phyloP scores from a whole-genome alignment of 2,113 vertebrate genomes.

The Silurus glanis region DNA sequence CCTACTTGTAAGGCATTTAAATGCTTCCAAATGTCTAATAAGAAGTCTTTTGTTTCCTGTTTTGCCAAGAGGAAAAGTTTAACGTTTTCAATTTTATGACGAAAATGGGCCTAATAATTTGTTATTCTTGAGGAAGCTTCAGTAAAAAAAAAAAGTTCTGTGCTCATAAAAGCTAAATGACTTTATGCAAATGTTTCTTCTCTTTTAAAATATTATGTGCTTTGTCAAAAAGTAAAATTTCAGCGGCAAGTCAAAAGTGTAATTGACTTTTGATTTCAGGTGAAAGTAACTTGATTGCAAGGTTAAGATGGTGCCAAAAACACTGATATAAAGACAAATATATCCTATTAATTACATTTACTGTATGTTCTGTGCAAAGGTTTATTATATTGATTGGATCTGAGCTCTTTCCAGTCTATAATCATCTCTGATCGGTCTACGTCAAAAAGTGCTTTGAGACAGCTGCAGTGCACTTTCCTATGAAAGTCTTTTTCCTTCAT shows the following conservation, averaged over 20 bases:
- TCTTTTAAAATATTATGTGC: neutral
- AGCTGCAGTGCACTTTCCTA: slow-evolving; percentile 17
- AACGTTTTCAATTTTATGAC: slow-evolving; percentile 3
- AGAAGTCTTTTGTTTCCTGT: slow-evolving; percentile 2
- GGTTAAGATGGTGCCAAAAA: slow-evolving; percentile 18
- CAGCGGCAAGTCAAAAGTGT: neutral
- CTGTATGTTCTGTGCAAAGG: neutral
- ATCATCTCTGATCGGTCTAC: slow-evolving; percentile 19
- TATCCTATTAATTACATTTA: neutral
- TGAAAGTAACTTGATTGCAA: neutral
- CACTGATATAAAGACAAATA: neutral
- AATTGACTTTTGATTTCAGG: slow-evolving; percentile 5
- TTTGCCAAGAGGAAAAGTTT: neutral
- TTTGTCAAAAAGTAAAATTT: neutral
- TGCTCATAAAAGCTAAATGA: neutral
- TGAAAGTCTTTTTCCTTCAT: slow-evolving; percentile 21
- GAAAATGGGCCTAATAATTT: slow-evolving; percentile 2
- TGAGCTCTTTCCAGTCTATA: slow-evolving; percentile 1
- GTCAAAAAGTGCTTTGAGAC: slow-evolving; percentile 20
- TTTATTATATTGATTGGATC: neutral
- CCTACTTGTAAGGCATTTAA: slow-evolving; percentile 7
- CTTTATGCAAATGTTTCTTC: neutral
- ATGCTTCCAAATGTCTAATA: slow-evolving; percentile 6
- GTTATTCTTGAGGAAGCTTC: neutral
- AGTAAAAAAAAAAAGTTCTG: neutral